Conservation (phyloP, 2,888 invertebrate genomes). For the Caenorhabditis sulstoni region DNA sequence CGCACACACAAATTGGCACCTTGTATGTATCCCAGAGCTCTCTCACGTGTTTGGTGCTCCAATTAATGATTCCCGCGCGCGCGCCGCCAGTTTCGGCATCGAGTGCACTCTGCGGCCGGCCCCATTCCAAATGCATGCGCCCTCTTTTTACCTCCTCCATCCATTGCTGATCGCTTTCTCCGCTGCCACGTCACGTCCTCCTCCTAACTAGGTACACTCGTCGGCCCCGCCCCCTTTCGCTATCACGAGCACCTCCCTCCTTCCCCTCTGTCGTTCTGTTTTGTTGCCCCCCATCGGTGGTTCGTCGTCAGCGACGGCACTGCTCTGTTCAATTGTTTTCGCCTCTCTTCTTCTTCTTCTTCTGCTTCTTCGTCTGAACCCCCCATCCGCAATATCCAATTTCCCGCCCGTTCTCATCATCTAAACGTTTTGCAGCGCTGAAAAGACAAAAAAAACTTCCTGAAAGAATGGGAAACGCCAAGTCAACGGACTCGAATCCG, state of each 20-base stretch:
- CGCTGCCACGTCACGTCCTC: background rate
- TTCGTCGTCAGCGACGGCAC: background rate
- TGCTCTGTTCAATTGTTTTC: slow-evolving; percentile 5
- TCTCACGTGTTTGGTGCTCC: too few relatives aligned
- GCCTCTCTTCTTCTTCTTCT: background rate
- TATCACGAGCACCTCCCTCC: slow-evolving; percentile 25
- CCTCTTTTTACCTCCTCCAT: slow-evolving; percentile 10
- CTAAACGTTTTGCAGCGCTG: background rate
- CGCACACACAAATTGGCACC: background rate
- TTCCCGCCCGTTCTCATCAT: slow-evolving; percentile 13
- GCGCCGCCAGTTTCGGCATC: background rate
- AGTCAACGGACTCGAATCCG: slow-evolving; percentile 41
- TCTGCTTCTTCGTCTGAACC: slow-evolving; percentile 8
- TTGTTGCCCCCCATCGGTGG: too few relatives aligned
- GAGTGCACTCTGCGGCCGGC: too few relatives aligned
- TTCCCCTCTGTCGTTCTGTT: background rate
- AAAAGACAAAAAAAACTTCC: too few relatives aligned
- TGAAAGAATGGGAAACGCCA: slow-evolving; percentile 50
- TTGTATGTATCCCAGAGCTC: slow-evolving; percentile 5
- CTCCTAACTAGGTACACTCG: slow-evolving; percentile 8
- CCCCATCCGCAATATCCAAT: slow-evolving; percentile 11
- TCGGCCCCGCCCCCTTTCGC: slow-evolving; percentile 32
- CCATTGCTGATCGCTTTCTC: slow-evolving; percentile 39
- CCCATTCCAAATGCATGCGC: slow-evolving; percentile 33
- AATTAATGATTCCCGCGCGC: background rate